phyloP scores from a whole-genome alignment of 2,797 vertebrate genomes.

The Premnoplex brunnescens region DNA sequence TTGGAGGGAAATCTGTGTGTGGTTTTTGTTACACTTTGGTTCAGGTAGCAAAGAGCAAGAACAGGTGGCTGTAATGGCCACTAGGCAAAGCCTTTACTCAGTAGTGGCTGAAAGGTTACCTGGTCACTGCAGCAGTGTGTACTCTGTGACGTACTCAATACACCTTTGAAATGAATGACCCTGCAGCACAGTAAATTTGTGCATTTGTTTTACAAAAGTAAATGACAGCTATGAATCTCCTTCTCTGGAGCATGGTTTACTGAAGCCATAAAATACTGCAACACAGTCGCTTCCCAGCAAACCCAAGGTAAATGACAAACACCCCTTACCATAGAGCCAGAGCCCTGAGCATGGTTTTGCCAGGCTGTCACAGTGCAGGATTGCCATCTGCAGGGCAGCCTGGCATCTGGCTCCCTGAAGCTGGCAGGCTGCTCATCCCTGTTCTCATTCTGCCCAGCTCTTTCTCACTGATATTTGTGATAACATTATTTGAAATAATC shows the following conservation, averaged over 20 bases:
- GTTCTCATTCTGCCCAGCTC: background rate
- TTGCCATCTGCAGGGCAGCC: constrained; percentile 34
- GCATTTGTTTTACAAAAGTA: constrained; percentile 2
- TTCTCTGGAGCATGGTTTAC: background rate
- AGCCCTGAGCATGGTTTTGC: background rate
- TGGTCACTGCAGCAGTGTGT: background rate
- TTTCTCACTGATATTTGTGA: background rate
- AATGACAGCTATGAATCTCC: background rate
- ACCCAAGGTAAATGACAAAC: background rate
- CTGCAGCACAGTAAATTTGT: background rate
- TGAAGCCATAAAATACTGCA: background rate
- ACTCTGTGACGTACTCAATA: background rate
- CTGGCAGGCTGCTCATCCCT: background rate
- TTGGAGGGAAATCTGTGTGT: background rate
- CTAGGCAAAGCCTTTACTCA: background rate
- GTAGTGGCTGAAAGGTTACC: background rate
- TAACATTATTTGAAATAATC: background rate
- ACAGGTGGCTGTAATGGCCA: background rate
- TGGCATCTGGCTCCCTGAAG: background rate
- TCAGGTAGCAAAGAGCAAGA: no score
- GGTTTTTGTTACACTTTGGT: background rate
- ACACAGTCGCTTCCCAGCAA: background rate
- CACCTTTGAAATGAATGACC: background rate
- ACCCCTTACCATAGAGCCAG: background rate
- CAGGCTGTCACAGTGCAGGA: background rate